Conservation (phyloP, 2,888 invertebrate species). For the Globia sparganii region DNA sequence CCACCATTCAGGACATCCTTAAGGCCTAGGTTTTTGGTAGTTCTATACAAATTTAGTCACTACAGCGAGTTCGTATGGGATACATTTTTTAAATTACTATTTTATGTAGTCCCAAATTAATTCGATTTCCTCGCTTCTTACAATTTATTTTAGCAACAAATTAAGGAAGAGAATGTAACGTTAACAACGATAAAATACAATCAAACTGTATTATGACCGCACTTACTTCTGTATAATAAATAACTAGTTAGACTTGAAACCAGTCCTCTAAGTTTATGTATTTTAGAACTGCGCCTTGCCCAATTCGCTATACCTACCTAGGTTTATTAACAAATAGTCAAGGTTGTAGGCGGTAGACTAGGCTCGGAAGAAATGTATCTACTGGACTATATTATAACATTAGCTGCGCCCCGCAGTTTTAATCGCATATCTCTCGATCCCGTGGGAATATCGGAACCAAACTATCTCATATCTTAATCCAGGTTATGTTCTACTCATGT, state of each 20-base stretch:
- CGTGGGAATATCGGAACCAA: neutral
- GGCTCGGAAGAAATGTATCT: neutral
- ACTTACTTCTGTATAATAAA: conserved; percentile 26
- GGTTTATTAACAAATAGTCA: conserved; percentile 21
- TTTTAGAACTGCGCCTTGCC: conserved; percentile 41
- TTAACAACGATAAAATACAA: conserved; percentile 18
- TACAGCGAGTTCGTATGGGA: no score
- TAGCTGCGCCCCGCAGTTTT: neutral
- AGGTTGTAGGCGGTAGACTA: conserved; percentile 35
- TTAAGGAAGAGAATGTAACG: neutral
- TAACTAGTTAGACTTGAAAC: conserved; percentile 30
- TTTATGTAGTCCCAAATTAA: no score
- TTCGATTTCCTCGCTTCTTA: no score
- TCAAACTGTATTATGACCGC: conserved; percentile 20
- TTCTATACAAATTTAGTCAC: no score
- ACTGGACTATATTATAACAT: neutral
- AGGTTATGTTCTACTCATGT: neutral
- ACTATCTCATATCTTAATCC: neutral
- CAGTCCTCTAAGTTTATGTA: conserved; percentile 44
- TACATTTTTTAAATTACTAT: no score
- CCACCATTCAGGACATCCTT: no score
- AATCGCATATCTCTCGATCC: neutral
- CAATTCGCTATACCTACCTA: conserved; percentile 23
- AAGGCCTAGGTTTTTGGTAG: no score
- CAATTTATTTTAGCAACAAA: neutral